Evolutionary conservation across 2,888 invertebrate species (phyloP).

Genomic region (Polydrusus cervinus): DNA sequence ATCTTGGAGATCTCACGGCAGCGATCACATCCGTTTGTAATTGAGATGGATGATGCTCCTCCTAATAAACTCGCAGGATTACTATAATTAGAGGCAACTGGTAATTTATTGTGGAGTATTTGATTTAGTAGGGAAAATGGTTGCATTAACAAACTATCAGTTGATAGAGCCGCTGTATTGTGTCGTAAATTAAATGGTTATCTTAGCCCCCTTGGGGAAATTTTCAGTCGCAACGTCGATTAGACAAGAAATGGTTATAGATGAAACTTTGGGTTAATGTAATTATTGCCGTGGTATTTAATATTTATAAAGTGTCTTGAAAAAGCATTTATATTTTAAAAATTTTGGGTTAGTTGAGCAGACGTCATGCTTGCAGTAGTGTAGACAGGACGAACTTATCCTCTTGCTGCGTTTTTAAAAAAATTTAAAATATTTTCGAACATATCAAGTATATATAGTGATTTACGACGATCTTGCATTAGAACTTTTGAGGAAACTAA

Average conservation of each 20-base stretch:
- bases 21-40: constrained; percentile 54
- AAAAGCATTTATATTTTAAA: no score
- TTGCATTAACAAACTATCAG: constrained; percentile 42
- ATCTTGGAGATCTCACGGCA: constrained; percentile 53
- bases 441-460: no score
- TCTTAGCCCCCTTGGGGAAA: constrained; percentile 20
- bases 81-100: constrained; percentile 52
- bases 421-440: no score
- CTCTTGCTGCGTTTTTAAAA: no score
- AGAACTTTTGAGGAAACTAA: no score
- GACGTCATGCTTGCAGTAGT: no score
- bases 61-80: constrained; percentile 52
- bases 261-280: not conserved
- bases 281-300: not conserved
- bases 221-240: constrained; percentile 18
- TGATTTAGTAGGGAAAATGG: constrained; percentile 50
- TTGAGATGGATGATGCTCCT: constrained; percentile 54
- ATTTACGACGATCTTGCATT: no score
- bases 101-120: constrained; percentile 54
- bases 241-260: constrained; percentile 15
- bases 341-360: no score
- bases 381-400: no score
- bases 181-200: constrained; percentile 33
- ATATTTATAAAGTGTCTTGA: not conserved
- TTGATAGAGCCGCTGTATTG: constrained; percentile 37